phyloP scores from a whole-genome alignment of 2,113 vertebrate genomes.

The Oncorhynchus mykiss region DNA sequence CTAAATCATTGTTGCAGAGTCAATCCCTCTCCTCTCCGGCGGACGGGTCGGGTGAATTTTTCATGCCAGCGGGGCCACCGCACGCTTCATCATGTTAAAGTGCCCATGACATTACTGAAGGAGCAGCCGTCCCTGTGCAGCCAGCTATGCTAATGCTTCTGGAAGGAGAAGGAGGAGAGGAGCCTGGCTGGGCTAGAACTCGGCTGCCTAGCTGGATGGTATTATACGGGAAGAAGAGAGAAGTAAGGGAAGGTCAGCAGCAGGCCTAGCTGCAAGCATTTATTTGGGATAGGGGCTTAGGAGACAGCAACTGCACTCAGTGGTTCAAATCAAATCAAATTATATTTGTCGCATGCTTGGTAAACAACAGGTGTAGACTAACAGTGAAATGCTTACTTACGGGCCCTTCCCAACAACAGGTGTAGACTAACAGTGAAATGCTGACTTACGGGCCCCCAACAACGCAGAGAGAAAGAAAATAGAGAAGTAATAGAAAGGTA shows the following conservation, averaged over 20 bases:
- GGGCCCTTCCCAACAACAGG: no score
- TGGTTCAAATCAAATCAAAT: neutral
- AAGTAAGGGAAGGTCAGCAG: no score
- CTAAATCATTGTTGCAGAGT: slow-evolving; percentile 66
- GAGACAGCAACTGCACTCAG: neutral
- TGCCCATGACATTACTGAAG: slow-evolving; percentile 77
- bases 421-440: no score
- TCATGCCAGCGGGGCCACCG: slow-evolving; percentile 74
- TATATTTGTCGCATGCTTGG: no score
- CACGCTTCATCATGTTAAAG: slow-evolving; percentile 81
- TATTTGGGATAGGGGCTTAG: neutral
- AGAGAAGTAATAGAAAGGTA: no score
- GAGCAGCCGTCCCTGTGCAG: slow-evolving; percentile 69
- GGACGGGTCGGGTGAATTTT: slow-evolving; percentile 72
- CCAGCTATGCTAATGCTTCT: slow-evolving; percentile 68
- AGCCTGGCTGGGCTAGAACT: slow-evolving; percentile 25
- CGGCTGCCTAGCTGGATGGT: slow-evolving; percentile 29
- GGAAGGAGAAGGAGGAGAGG: slow-evolving; percentile 55
- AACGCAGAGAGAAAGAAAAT: no score
- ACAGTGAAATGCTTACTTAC: no score
- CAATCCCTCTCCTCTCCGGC: slow-evolving; percentile 60
- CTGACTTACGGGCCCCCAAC: no score
- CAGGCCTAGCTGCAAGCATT: no score
- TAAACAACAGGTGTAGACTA: no score
- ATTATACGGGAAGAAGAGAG: slow-evolving; percentile 20